A percentile compares a stretch with the other conserved stretches of the same genome.
These are phyloP conservation scores for Euglossa dilemma DNA, from an alignment of 1,140 invertebrate genomes.

Conservation along the genomic window DNA sequence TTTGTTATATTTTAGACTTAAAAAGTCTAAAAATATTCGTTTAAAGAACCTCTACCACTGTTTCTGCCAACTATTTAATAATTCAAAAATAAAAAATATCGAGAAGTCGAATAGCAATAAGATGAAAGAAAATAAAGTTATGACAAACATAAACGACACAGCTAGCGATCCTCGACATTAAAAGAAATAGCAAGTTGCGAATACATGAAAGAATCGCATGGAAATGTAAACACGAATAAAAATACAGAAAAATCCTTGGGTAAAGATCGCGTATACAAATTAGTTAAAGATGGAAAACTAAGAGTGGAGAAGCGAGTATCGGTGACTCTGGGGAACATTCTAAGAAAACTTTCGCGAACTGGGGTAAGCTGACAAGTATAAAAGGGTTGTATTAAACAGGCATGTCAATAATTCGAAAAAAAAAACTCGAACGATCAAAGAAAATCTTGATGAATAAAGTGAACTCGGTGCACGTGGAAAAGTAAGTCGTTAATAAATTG, in stretches of 20 bases:
- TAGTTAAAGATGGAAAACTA: background rate
- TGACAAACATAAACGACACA: too few relatives aligned
- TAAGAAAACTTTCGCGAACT: background rate
- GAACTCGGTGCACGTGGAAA: background rate
- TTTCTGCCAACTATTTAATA: too few relatives aligned
- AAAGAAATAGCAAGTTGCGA: too few relatives aligned
- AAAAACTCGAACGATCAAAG: constrained; percentile 1
- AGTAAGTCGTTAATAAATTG: background rate
- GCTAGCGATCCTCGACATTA: too few relatives aligned
- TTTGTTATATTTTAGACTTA: too few relatives aligned
- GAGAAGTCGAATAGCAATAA: too few relatives aligned
- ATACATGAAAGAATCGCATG: background rate
- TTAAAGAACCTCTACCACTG: too few relatives aligned
- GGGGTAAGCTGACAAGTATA: background rate
- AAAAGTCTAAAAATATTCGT: too few relatives aligned
- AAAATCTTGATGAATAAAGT: background rate
- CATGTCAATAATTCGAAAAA: background rate
- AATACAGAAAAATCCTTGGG: background rate
- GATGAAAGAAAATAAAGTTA: too few relatives aligned
- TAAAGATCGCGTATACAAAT: background rate
- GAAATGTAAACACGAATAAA: background rate
- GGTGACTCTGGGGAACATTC: background rate
- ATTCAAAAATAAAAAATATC: too few relatives aligned
- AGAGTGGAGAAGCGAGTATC: background rate
- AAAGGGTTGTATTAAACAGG: background rate